Conservation (phyloP, 2,888 invertebrate genomes). For the Drosophila mimica region DNA sequence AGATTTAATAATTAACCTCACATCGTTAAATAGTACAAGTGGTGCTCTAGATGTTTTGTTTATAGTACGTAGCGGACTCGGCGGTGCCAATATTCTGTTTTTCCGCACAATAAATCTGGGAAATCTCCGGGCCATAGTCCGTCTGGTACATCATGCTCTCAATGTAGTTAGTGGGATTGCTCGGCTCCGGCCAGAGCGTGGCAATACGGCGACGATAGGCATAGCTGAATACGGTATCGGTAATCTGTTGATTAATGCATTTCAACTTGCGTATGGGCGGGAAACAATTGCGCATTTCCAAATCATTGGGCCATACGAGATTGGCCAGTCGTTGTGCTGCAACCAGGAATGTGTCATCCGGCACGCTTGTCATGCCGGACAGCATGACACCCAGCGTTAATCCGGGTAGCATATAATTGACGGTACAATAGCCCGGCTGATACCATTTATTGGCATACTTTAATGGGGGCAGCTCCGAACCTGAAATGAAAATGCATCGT, state of each 20-base stretch:
- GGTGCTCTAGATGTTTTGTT: constrained; percentile 29
- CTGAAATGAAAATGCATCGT: constrained; percentile 56
- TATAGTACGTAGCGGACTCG: constrained; percentile 45
- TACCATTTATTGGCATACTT: constrained; percentile 70
- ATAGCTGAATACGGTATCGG: constrained; percentile 52
- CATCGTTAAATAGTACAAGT: constrained; percentile 1
- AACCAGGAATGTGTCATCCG: constrained; percentile 63
- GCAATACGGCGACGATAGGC: constrained; percentile 60
- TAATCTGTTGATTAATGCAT: constrained; percentile 51
- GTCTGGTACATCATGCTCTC: constrained; percentile 26
- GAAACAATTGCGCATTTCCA: constrained; percentile 53
- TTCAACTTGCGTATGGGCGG: constrained; percentile 57
- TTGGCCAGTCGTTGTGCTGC: constrained; percentile 57
- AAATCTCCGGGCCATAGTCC: neutral
- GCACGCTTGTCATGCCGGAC: constrained; percentile 55
- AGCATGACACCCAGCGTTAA: constrained; percentile 55
- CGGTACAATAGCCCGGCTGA: constrained; percentile 52
- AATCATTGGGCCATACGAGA: constrained; percentile 66
- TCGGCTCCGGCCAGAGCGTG: constrained; percentile 64
- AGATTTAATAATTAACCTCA: constrained; percentile 26
- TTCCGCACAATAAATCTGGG: constrained; percentile 30
- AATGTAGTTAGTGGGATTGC: constrained; percentile 52
- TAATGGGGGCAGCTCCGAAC: constrained; percentile 26
- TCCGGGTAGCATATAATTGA: constrained; percentile 44
- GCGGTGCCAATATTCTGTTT: constrained; percentile 41